A percentile compares a stretch with the other conserved stretches of the same genome.
Conservation (phyloP, 2,113 vertebrate species). For the Eudyptes chrysolophus region DNA sequence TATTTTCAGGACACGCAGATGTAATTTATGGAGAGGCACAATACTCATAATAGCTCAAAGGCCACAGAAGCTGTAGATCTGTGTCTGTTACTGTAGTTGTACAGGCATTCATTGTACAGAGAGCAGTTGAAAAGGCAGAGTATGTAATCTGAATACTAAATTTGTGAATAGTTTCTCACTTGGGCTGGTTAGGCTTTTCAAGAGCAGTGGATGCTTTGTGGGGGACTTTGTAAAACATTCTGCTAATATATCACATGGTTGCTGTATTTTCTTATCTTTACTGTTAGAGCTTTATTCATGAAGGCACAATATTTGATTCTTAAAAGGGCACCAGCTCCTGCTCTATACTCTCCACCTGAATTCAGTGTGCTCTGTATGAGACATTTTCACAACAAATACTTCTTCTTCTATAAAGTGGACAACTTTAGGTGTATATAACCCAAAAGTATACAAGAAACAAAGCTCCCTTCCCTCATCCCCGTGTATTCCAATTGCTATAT, state of each 20-base stretch:
- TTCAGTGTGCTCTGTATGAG: constrained; percentile 30
- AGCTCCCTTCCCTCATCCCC: not conserved
- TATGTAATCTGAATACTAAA: constrained; percentile 77
- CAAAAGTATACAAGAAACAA: not conserved
- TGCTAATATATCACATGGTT: constrained; percentile 66
- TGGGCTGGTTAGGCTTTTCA: constrained; percentile 66
- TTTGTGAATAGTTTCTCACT: constrained; percentile 72
- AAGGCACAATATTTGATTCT: constrained; percentile 69
- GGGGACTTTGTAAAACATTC: constrained; percentile 72
- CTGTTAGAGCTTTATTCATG: constrained; percentile 60
- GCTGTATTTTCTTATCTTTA: constrained; percentile 70
- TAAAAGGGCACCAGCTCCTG: constrained; percentile 54
- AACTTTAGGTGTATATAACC: not conserved
- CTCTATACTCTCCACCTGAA: constrained; percentile 58
- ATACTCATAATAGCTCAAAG: constrained; percentile 61
- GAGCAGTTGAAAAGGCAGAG: constrained; percentile 69
- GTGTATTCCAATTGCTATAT: not conserved
- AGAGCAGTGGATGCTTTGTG: constrained; percentile 73
- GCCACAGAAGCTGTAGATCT: constrained; percentile 71
- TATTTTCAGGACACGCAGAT: constrained; percentile 62
- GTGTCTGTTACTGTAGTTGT: constrained; percentile 77
- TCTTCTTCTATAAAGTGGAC: not conserved
- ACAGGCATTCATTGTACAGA: constrained; percentile 70
- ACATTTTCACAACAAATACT: constrained; percentile 50
- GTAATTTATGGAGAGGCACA: constrained; percentile 64